phyloP scores from a whole-genome alignment of 2,797 vertebrate genomes.

The Rachycentron canadum region DNA sequence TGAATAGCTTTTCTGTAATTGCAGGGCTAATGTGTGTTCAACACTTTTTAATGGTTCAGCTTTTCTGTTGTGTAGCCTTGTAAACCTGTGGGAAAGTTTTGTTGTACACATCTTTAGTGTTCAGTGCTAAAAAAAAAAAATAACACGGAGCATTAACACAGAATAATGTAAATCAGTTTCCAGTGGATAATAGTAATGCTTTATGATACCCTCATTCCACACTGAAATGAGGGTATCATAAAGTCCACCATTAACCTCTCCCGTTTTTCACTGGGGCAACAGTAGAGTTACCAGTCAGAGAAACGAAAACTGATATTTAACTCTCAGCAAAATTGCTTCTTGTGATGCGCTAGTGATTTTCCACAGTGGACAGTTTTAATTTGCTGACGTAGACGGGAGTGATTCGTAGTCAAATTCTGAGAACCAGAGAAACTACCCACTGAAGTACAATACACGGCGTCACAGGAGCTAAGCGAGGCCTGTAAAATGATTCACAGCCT shows the following conservation, averaged over 20 bases:
- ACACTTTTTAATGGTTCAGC: background rate
- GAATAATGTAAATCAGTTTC: constrained; percentile 6
- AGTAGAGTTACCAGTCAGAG: constrained; percentile 38
- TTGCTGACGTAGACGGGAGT: constrained; percentile 8
- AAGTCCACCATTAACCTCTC: constrained; percentile 35
- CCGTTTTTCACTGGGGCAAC: constrained; percentile 12
- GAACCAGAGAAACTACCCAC: constrained; percentile 58
- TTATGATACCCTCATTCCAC: background rate
- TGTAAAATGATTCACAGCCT: constrained; percentile 38
- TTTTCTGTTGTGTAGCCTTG: background rate
- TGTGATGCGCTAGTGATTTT: constrained; percentile 13
- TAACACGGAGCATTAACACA: constrained; percentile 24
- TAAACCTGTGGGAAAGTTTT: constrained; percentile 35
- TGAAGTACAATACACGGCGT: constrained; percentile 41
- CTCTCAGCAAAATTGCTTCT: background rate
- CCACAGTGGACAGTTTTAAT: constrained; percentile 19
- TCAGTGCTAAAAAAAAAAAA: background rate
- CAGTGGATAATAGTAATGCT: constrained; percentile 4
- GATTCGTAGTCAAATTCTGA: constrained; percentile 35
- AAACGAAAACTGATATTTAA: constrained; percentile 28
- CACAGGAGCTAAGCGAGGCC: constrained; percentile 41
- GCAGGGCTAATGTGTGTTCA: background rate
- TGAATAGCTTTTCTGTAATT: background rate
- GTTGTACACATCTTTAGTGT: background rate
- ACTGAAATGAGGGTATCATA: background rate